A percentile compares a stretch with the other conserved stretches of the same genome.
These are phyloP conservation scores for Falco concolor DNA, from an alignment of 2,797 vertebrate species.

Conservation along the genomic window DNA sequence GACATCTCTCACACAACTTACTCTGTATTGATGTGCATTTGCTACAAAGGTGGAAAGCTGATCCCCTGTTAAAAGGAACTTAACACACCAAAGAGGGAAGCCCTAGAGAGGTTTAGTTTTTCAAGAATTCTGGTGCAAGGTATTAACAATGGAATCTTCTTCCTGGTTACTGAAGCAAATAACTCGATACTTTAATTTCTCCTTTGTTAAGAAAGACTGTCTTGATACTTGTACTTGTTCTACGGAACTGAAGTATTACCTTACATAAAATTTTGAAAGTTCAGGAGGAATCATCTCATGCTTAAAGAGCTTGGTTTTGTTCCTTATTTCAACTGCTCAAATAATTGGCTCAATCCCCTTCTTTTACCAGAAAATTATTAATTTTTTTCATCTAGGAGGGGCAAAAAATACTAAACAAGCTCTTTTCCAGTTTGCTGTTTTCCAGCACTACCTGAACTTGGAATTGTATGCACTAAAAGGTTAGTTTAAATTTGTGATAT, in stretches of 20 bases:
- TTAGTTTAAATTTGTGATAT: not conserved
- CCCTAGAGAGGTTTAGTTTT: not conserved
- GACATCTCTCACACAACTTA: not conserved
- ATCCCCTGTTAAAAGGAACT: not conserved
- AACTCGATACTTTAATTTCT: not conserved
- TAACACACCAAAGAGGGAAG: not conserved
- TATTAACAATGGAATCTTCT: not conserved
- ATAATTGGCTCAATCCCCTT: not conserved
- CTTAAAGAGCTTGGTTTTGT: not conserved
- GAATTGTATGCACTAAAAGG: not conserved
- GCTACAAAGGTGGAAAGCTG: not conserved
- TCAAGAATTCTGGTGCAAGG: not conserved
- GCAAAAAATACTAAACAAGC: not conserved
- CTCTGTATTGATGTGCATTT: no score
- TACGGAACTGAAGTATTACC: not conserved
- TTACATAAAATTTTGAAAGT: not conserved
- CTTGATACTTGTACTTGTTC: not conserved
- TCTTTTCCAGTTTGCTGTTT: not conserved
- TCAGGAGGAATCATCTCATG: not conserved
- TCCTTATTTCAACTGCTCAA: not conserved
- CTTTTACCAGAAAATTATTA: not conserved
- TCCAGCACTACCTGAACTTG: not conserved
- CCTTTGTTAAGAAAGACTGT: not conserved
- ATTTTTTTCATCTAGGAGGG: not conserved
- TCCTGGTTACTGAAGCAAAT: not conserved